Evolutionary conservation across 1,140 invertebrate species (phyloP), one percentile per base, ranked within the genome.

Genomic region (Caerostris extrusa): DNA sequence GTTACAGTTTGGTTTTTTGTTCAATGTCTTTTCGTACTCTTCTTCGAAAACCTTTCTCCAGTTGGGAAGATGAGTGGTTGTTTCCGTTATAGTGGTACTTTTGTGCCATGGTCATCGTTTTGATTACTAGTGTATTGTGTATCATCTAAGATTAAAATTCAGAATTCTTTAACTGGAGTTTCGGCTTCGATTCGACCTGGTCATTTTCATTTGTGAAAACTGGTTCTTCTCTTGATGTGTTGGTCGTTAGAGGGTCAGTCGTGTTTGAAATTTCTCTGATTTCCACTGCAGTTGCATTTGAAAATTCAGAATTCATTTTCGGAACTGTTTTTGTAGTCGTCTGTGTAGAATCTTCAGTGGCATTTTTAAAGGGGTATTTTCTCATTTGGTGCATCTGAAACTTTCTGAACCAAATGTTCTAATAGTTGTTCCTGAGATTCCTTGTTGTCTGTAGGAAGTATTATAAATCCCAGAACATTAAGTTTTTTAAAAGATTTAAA

Each of bases 61-160:
- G 19, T 93, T 88, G 14, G 56, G 56, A 69, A n/a, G n/a, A 71
- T 64, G 50, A 8, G 17, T 87, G 34, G 56, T 14, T 17, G 10
- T 19, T 60, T 12, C 12, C 0, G 60, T 3, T 67, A 19, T 61
- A 8, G 10, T 12, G 7, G 50, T 50, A 7, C 50, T 10, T 57
- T 10, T 10, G 55, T 57, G 6, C 6, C 10, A 50, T 81, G 7
- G 12, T 92, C 60, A 50, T 10, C n/a, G 2, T 88, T 14, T 34
- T 81, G 12, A 10, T 17, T 85, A 85, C 57, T 55, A 8, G 61
- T 5, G 14, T 34, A 19, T n/a, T 71, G 81, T 17, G n/a, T 14
- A 8, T 93, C 83, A 60, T 93, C 91, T 7, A 93, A 77, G 17
- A 93, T 87, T 5, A 87, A n/a, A 93, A 93, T 87, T 87, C 60